These are phyloP conservation scores for Athetis lepigone DNA, from an alignment of 2,888 invertebrate species.

Conservation along the genomic window DNA sequence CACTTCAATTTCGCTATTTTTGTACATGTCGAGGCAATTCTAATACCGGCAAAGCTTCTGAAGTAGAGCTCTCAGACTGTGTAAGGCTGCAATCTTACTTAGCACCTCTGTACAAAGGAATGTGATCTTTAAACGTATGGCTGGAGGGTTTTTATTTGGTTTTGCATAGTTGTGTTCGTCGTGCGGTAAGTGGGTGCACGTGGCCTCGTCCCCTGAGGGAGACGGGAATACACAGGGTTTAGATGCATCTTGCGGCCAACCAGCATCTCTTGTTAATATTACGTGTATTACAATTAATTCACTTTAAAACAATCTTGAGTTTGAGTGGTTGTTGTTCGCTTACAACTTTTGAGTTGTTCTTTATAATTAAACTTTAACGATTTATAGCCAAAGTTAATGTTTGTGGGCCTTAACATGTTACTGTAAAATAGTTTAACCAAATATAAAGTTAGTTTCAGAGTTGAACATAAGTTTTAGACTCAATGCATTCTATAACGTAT, in stretches of 20 bases:
- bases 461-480: constrained; percentile 45
- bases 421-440: constrained; percentile 36
- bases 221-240: constrained; percentile 80
- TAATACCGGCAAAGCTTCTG: constrained; percentile 85
- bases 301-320: constrained; percentile 75
- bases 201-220: constrained; percentile 80
- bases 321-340: constrained; percentile 49
- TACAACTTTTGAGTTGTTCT: constrained; percentile 52
- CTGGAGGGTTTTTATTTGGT: constrained; percentile 72
- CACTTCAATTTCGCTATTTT: constrained; percentile 85
- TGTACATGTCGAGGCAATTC: constrained; percentile 86
- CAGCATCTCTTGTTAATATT: constrained; percentile 82
- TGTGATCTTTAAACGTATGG: constrained; percentile 75
- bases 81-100: constrained; percentile 81
- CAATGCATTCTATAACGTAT: constrained; percentile 44
- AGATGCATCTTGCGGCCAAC: constrained; percentile 86
- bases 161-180: constrained; percentile 76
- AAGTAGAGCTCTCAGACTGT: constrained; percentile 84
- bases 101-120: constrained; percentile 71
- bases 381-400: constrained; percentile 37
- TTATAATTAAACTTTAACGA: constrained; percentile 48
- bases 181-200: constrained; percentile 88
- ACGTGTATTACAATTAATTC: constrained; percentile 85
- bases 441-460: constrained; percentile 25
- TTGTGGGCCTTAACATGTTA: constrained; percentile 32